These are phyloP conservation scores for Idaea biselata DNA, from an alignment of 2,888 invertebrate species.

Conservation along the genomic window DNA sequence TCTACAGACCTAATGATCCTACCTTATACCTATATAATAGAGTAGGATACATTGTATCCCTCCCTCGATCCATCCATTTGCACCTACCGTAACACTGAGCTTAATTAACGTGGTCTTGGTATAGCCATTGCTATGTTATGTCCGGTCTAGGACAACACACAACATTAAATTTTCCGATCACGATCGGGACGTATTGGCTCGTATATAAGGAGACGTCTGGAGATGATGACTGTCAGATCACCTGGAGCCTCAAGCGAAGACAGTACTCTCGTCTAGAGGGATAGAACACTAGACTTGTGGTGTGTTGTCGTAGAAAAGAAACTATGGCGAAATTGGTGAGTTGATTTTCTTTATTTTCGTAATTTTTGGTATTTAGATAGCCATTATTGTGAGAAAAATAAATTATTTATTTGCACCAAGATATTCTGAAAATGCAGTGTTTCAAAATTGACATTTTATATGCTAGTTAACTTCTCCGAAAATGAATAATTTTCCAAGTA, in stretches of 20 bases:
- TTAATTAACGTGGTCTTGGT: background rate
- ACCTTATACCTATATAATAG: too few species aligned
- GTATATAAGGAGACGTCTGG: slow-evolving; percentile 49
- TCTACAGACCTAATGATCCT: too few species aligned
- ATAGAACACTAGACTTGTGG: slow-evolving; percentile 52
- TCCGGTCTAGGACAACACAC: slow-evolving; percentile 40
- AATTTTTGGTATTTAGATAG: too few species aligned
- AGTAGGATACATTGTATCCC: too few species aligned
- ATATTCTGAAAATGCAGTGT: too few species aligned
- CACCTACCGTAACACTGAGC: background rate
- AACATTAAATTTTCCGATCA: slow-evolving; percentile 70
- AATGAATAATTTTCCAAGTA: too few species aligned
- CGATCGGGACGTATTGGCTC: slow-evolving; percentile 51
- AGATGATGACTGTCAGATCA: slow-evolving; percentile 22
- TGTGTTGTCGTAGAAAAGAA: slow-evolving; percentile 39
- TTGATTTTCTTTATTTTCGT: slow-evolving; percentile 9
- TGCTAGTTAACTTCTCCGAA: too few species aligned
- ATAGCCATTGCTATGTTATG: slow-evolving; percentile 14
- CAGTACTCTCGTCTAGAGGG: slow-evolving; percentile 36
- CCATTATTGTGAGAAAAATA: too few species aligned
- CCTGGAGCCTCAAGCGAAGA: slow-evolving; percentile 5
- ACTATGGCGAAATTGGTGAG: slow-evolving; percentile 71
- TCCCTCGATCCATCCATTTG: too few species aligned
- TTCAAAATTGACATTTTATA: too few species aligned
- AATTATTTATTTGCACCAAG: too few species aligned